phyloP scores from a whole-genome alignment of 1,140 invertebrate genomes.

The Ooceraea biroi region DNA sequence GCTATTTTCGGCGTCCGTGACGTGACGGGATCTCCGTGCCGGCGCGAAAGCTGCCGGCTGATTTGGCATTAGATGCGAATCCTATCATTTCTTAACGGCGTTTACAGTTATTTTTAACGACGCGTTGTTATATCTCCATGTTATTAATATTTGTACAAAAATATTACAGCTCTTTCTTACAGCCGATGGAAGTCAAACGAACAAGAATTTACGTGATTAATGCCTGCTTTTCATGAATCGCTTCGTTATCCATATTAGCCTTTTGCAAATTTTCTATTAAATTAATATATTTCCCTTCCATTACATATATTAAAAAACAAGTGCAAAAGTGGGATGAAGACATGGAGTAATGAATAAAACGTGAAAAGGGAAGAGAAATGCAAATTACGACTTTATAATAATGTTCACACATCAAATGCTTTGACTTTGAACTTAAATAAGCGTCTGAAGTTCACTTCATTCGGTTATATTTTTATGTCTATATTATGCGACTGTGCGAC shows the following conservation, averaged over 20 bases:
- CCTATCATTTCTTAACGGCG: neutral
- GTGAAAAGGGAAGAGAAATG: too few relatives aligned
- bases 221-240: neutral
- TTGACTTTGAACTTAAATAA: slow-evolving; percentile 14
- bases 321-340: too few relatives aligned
- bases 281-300: neutral
- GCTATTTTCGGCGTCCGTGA: slow-evolving; percentile 67
- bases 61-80: slow-evolving; percentile 49
- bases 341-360: too few relatives aligned
- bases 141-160: neutral
- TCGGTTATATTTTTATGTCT: neutral
- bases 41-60: slow-evolving; percentile 16
- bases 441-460: neutral
- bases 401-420: neutral
- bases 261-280: neutral
- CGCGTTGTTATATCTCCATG: neutral
- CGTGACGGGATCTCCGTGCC: slow-evolving; percentile 52
- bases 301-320: too few relatives aligned
- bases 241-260: neutral
- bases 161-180: neutral
- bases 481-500: neutral
- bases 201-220: neutral
- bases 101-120: too few relatives aligned
- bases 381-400: neutral
- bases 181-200: neutral